Evolutionary conservation across 2,113 vertebrate species (phyloP).

Genomic region (Sisor rabdophorus): DNA sequence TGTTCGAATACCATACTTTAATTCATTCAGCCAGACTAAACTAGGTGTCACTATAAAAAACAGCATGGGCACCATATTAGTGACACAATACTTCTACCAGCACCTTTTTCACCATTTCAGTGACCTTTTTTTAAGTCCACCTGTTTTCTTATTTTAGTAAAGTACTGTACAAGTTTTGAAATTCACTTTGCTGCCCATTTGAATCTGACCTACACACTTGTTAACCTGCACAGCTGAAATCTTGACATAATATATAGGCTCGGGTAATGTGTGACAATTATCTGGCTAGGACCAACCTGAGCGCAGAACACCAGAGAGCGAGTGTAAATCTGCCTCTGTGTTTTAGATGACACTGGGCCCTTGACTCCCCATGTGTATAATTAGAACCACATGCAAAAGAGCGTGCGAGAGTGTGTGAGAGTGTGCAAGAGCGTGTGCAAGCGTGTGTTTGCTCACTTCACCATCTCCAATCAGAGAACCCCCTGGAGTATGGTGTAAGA

Average conservation of each 20-base stretch:
- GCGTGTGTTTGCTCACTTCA: slow-evolving; percentile 50
- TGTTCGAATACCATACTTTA: slow-evolving; percentile 32
- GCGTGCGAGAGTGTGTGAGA: slow-evolving; percentile 51
- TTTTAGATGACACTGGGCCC: slow-evolving; percentile 58
- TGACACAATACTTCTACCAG: slow-evolving; percentile 18
- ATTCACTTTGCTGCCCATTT: slow-evolving; percentile 35
- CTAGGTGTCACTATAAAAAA: slow-evolving; percentile 23
- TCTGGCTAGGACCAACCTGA: slow-evolving; percentile 48
- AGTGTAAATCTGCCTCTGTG: slow-evolving; percentile 56
- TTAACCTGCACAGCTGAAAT: slow-evolving; percentile 27
- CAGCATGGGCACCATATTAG: background rate
- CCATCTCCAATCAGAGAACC: slow-evolving; percentile 73
- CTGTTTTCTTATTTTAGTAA: slow-evolving; percentile 23
- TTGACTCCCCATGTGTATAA: slow-evolving; percentile 47
- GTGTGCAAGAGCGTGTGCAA: slow-evolving; percentile 46
- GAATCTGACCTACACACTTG: slow-evolving; percentile 21
- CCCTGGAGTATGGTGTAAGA: slow-evolving; percentile 67
- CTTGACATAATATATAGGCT: slow-evolving; percentile 44
- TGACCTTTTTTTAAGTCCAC: background rate
- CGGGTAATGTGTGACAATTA: slow-evolving; percentile 50
- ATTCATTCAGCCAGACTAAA: slow-evolving; percentile 6
- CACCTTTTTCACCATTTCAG: slow-evolving; percentile 20
- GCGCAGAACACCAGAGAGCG: slow-evolving; percentile 48
- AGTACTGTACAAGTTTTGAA: background rate
- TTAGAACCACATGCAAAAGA: slow-evolving; percentile 50